phyloP scores from a whole-genome alignment of 2,113 vertebrate genomes.

The Thamnophis sirtalis region DNA sequence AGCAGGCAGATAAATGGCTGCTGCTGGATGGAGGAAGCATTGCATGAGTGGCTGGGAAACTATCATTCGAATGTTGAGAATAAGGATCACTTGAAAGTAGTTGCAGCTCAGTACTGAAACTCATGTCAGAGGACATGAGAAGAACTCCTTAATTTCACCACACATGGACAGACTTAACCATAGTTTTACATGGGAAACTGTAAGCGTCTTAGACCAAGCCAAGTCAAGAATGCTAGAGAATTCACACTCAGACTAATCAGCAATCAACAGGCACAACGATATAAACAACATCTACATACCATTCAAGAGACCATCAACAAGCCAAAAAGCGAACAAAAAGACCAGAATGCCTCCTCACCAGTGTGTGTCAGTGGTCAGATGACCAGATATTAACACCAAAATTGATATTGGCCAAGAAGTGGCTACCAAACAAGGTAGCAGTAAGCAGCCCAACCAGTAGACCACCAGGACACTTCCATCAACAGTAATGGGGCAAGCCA shows the following conservation, averaged over 20 bases:
- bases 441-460: not conserved
- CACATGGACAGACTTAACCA: not conserved
- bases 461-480: not conserved
- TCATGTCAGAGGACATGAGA: not conserved
- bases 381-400: not conserved
- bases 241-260: not conserved
- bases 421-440: not conserved
- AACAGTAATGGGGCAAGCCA: not conserved
- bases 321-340: not conserved
- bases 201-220: not conserved
- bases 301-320: not conserved
- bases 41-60: too few species aligned
- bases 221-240: not conserved
- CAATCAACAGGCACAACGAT: not conserved
- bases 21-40: too few species aligned
- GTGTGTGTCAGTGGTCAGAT: not conserved
- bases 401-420: not conserved
- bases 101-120: too few species aligned
- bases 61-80: too few species aligned
- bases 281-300: not conserved
- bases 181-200: not conserved
- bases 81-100: too few species aligned
- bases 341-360: not conserved
- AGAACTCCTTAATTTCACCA: not conserved
- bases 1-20: too few species aligned